These are phyloP conservation scores for Labia minor DNA, from an alignment of 2,888 invertebrate species.

Conservation along the genomic window DNA sequence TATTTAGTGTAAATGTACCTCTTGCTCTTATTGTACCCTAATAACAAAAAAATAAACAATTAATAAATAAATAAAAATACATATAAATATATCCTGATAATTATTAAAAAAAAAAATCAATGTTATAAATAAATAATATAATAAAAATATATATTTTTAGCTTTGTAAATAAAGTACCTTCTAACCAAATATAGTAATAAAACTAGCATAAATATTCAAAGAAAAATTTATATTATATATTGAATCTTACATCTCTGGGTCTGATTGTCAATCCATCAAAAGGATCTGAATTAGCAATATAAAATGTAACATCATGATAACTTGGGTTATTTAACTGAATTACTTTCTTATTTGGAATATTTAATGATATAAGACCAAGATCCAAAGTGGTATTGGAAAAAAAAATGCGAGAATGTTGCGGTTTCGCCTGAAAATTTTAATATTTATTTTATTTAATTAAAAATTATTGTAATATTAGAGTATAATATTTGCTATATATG, in stretches of 20 bases:
- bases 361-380: neutral
- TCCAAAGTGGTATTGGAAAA: neutral
- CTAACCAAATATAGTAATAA: no score
- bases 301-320: neutral
- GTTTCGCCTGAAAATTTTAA: neutral
- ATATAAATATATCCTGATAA: no score
- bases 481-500: no score
- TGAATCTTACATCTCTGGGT: neutral
- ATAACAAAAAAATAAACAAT: neutral
- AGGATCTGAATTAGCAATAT: neutral
- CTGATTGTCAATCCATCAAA: neutral
- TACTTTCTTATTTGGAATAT: neutral
- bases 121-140: no score
- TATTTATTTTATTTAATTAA: no score
- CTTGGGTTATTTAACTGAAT: neutral
- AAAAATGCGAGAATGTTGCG: neutral
- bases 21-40: constrained; percentile 25
- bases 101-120: no score
- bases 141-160: no score
- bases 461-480: no score
- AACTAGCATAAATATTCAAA: no score
- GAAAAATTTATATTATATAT: no score
- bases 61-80: neutral
- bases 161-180: no score
- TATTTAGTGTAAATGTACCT: constrained; percentile 22